Conservation (phyloP, 1,140 invertebrate species). For the Tetramorium alpestre region DNA sequence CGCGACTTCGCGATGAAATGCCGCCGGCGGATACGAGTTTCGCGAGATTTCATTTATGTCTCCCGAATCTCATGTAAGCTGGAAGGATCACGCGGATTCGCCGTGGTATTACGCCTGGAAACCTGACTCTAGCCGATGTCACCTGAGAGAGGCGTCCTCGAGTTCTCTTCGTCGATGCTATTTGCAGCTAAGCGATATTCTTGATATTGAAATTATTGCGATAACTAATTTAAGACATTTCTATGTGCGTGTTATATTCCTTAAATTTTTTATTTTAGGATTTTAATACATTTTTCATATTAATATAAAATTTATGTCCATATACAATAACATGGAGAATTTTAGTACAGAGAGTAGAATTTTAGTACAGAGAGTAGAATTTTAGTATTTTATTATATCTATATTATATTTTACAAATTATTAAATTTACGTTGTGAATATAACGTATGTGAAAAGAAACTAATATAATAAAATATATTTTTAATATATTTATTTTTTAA, state of each 20-base stretch:
- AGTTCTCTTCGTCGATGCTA: background rate
- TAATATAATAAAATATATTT: background rate
- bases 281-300: background rate
- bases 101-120: constrained; percentile 5
- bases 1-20: background rate
- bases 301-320: background rate
- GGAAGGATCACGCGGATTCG: constrained; percentile 29
- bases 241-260: background rate
- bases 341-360: no score
- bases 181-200: background rate
- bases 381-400: no score
- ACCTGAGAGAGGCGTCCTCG: background rate
- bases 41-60: constrained; percentile 42
- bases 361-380: no score
- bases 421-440: background rate
- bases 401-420: background rate
- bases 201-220: background rate
- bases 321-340: background rate
- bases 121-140: constrained; percentile 19
- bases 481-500: background rate
- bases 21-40: background rate
- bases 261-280: background rate
- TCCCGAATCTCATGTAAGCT: constrained; percentile 46
- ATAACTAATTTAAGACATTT: background rate
- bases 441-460: background rate